These are phyloP conservation scores for Pollenia amentaria DNA, from an alignment of 2,888 invertebrate genomes.

Conservation along the genomic window DNA sequence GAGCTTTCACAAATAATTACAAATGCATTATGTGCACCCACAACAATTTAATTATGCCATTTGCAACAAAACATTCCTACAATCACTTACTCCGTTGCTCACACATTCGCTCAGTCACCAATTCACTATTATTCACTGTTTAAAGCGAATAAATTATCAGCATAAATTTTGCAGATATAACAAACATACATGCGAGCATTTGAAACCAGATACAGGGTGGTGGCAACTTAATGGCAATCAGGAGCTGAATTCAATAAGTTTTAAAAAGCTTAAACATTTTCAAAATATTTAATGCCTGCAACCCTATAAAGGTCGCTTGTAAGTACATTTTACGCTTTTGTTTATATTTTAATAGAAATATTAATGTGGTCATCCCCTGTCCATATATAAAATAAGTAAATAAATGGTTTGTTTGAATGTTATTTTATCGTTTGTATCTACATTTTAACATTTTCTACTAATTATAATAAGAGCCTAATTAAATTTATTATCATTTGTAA, in stretches of 20 bases:
- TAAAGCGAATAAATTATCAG: slow-evolving; percentile 50
- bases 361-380: background rate
- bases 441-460: slow-evolving; percentile 48
- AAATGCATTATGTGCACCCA: slow-evolving; percentile 70
- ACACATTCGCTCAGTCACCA: background rate
- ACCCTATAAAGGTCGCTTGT: too few species aligned
- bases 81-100: background rate
- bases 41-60: slow-evolving; percentile 72
- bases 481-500: slow-evolving; percentile 57
- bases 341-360: background rate
- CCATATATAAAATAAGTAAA: background rate
- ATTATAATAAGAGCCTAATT: slow-evolving; percentile 67
- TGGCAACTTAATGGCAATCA: background rate
- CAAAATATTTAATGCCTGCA: too few species aligned
- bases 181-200: slow-evolving; percentile 12
- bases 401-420: background rate
- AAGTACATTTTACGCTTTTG: too few species aligned
- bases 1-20: slow-evolving; percentile 69
- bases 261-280: too few species aligned
- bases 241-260: too few species aligned
- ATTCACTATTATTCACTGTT: slow-evolving; percentile 23
- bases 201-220: slow-evolving; percentile 7
- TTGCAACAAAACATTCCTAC: slow-evolving; percentile 55
- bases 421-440: slow-evolving; percentile 2
- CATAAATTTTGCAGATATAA: slow-evolving; percentile 1